Evolutionary conservation across 1,140 invertebrate species (phyloP), one percentile per base, ranked within the genome.

Genomic region (Pararge aegeria): DNA sequence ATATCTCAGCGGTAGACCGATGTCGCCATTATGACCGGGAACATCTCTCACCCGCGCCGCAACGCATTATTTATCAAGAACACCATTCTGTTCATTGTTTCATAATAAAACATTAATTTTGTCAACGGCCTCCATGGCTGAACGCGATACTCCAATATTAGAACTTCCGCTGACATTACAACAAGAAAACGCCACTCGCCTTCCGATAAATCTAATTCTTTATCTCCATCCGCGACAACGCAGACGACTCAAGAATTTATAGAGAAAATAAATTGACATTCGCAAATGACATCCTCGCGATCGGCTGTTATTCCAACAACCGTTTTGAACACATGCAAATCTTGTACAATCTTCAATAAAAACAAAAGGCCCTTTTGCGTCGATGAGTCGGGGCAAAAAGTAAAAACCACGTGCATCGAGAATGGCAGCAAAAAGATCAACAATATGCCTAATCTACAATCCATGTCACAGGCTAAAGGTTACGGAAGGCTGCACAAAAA

Each of bases 401-500:
- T 67, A 57, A 58, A 61, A 76, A 78, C 73, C 84, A 89, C 78
- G 81, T 87, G 83, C 80, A 82, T 64, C 70, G 37, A 57, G 68
- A 78, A 79, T 73, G 76, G 73, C 80, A 75, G 75, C 74, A 87
- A 89, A 89, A 89, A 87, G 86, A 80, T 84, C 80, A 89, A 89
- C 86, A 86, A 86, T 87, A 87, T 87, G 83, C 83, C 83, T 87
- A 86, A 89, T 87, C 83, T 87, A 86, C 80, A 86, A 87, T 85
- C 83, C 84, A 73, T 89, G 84, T 89, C 86, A 85, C 76, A 87
- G 81, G 86, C 83, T 78, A 89, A 86, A 87, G 86, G 86, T 89
- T 87, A 85, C 73, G 75, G 76, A 87, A 89, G 86, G 83, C 86
- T 81, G 83, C 24, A 77, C 78, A 87, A 89, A 89, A 89, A 87